Evolutionary conservation across 2,888 invertebrate species (phyloP).

Genomic region (Platycheirus albimanus): DNA sequence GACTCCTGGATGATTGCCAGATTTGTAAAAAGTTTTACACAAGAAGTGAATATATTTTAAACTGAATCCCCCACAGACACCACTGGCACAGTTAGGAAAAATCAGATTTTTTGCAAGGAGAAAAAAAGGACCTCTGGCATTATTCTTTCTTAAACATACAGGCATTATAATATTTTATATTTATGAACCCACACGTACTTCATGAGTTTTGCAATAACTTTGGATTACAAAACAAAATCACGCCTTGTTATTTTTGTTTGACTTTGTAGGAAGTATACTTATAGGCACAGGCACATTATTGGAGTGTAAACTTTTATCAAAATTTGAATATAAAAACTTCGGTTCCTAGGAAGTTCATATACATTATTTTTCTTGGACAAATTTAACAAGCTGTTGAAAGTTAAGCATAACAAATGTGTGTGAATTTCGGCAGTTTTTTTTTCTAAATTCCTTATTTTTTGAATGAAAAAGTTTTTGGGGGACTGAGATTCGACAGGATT

Average conservation of each 20-base stretch:
- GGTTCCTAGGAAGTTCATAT: too few relatives aligned
- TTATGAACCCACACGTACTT: conserved; percentile 4
- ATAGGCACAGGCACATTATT: too few relatives aligned
- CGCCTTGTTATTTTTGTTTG: not conserved
- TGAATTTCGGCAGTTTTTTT: too few relatives aligned
- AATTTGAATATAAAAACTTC: too few relatives aligned
- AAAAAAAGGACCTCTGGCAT: not conserved
- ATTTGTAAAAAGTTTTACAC: not conserved
- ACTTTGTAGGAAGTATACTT: too few relatives aligned
- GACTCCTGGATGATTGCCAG: conserved; percentile 25
- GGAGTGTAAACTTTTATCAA: too few relatives aligned
- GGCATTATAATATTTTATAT: not conserved
- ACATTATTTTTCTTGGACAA: too few relatives aligned
- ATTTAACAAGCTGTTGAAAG: too few relatives aligned
- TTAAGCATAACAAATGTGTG: too few relatives aligned
- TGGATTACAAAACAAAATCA: conserved; percentile 1
- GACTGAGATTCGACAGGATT: too few relatives aligned
- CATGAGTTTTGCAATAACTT: not conserved
- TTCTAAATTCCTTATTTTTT: too few relatives aligned
- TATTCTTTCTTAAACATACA: not conserved
- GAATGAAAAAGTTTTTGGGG: too few relatives aligned
- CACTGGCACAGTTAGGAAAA: not conserved
- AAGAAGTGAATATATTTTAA: conserved; percentile 11
- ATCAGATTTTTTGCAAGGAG: not conserved
- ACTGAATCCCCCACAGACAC: not conserved